phyloP scores from a whole-genome alignment of 2,797 vertebrate genomes.

The Macrochelys suwanniensis region DNA sequence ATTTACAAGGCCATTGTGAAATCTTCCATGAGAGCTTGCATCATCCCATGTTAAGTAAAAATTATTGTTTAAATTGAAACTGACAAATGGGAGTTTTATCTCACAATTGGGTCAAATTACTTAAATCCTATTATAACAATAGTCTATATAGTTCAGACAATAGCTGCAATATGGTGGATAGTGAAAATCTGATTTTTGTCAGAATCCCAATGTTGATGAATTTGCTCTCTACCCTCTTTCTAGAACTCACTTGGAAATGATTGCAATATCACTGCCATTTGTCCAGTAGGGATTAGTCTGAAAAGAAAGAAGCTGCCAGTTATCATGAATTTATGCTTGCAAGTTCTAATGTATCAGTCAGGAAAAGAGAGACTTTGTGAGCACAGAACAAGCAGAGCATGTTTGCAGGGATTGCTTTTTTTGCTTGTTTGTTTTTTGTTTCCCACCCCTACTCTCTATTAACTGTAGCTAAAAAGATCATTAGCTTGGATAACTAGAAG shows the following conservation, averaged over 20 bases:
- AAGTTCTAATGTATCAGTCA: neutral
- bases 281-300: neutral
- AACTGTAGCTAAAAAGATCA: neutral
- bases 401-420: neutral
- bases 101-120: neutral
- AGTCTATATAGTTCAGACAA: neutral
- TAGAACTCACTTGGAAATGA: neutral
- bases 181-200: neutral
- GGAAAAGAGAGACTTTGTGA: neutral
- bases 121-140: neutral
- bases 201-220: neutral
- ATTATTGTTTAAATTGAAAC: neutral
- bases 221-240: neutral
- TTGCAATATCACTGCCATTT: neutral
- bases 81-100: neutral
- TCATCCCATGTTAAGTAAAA: fast-evolving
- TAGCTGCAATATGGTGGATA: fast-evolving
- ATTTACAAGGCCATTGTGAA: neutral
- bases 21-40: neutral
- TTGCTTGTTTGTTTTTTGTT: neutral
- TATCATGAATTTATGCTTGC: neutral
- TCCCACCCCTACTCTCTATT: neutral
- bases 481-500: neutral
- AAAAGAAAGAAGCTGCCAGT: neutral
- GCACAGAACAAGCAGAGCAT: neutral